Evolutionary conservation across 2,797 vertebrate species (phyloP), one percentile per base, ranked within the genome.

Genomic region (Siniperca undulata): DNA sequence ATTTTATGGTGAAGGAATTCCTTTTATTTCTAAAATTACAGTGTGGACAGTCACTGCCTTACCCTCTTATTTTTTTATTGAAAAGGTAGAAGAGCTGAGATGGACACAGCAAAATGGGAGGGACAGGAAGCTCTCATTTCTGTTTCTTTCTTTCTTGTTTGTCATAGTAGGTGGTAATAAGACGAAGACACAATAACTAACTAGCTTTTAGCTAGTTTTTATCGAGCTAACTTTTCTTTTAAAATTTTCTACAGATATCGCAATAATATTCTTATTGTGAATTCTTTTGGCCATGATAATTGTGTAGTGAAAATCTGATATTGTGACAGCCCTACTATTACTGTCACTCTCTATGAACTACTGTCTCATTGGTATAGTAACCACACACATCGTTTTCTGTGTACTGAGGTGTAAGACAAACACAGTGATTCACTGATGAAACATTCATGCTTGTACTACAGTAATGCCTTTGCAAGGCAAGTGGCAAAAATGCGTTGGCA

Each of bases 361-460:
- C 60, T 34, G 70, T 73, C 48, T 76, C n/a, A 2, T 24, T 68
- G 56, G 62, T 74, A 69, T 34, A 73, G 71, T 40, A 48, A 55
- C 62, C 59, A 46, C 24, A n/a, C 27, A 62, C 22, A 20, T 74
- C 19, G 50, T 86, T 80, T 75, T 72, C 50, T 24, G 50, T 60
- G 60, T 77, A 44, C n/a, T 70, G 74, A 85, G 67, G 77, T 82
- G 84, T 56, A 64, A 86, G 77, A 88, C 69, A 85, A 87, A 89
- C 72, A 73, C 7, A 0, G n/a, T 76, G 74, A 87, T 46, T 86
- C 70, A 77, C 56, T 7, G 19, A 53, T 72, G 76, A 82, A 83
- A 87, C 78, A 72, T 77, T 78, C 36, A 65, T 70, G 65, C 62
- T 52, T 16, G 36, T 64, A 69, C 68, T 69, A 50, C 55, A 13